Conservation (phyloP, 2,888 invertebrate genomes). For the Liopterus haemorrhoidalis region DNA sequence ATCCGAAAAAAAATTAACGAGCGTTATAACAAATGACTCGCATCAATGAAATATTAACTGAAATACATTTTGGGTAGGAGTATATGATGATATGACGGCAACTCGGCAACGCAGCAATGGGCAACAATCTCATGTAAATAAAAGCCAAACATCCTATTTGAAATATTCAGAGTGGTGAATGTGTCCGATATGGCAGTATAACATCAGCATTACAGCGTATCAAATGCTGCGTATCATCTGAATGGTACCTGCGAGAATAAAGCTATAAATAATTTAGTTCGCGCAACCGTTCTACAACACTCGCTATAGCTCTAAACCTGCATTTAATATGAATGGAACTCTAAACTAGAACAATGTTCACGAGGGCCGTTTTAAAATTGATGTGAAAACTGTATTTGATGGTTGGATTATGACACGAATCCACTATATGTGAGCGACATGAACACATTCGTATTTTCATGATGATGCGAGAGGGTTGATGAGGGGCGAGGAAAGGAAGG, state of each 20-base stretch:
- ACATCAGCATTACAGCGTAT: slow-evolving; percentile 5
- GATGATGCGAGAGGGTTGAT: too few species aligned
- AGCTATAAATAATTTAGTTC: slow-evolving; percentile 21
- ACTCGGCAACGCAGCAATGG: too few species aligned
- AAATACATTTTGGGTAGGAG: too few species aligned
- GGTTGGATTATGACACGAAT: slow-evolving; percentile 15
- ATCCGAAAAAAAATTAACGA: too few species aligned
- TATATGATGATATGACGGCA: too few species aligned
- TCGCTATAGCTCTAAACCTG: slow-evolving; percentile 14
- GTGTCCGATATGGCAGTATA: neutral
- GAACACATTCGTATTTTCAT: too few species aligned
- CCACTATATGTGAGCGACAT: too few species aligned
- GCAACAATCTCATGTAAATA: too few species aligned
- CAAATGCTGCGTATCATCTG: slow-evolving; percentile 25
- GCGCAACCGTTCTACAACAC: neutral
- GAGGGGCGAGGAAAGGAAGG: too few species aligned
- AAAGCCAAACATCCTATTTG: too few species aligned
- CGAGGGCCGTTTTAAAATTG: slow-evolving; percentile 32
- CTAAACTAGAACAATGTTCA: slow-evolving; percentile 22
- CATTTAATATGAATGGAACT: slow-evolving; percentile 24
- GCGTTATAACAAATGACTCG: slow-evolving; percentile 16
- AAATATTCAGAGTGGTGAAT: too few species aligned
- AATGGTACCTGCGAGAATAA: slow-evolving; percentile 45
- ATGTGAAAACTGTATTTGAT: slow-evolving; percentile 35
- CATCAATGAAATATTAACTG: too few species aligned